Evolutionary conservation across 2,113 vertebrate genomes (phyloP).

Genomic region (Lepus europaeus): DNA sequence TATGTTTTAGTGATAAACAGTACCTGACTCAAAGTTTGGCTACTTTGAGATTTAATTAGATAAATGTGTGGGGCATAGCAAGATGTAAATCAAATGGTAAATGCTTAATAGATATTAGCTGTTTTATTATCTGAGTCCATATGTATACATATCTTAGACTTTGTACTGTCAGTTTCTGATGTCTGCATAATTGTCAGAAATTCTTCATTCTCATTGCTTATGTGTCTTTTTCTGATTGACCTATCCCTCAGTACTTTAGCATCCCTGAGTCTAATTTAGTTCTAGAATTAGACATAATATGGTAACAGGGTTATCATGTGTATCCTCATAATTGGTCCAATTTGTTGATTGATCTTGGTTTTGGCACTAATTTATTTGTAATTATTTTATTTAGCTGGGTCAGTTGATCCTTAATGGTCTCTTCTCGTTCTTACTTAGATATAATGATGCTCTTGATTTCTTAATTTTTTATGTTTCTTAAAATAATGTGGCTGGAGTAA

Average conservation of each 20-base stretch:
- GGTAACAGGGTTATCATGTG: neutral
- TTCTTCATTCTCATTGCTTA: constrained; percentile 27
- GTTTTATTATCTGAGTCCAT: neutral
- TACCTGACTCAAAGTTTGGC: neutral
- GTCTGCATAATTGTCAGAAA: neutral
- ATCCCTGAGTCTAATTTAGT: constrained; percentile 1
- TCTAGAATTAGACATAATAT: constrained; percentile 23
- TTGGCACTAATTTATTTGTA: constrained; percentile 22
- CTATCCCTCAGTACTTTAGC: neutral
- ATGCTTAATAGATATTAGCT: neutral
- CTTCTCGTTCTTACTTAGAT: constrained; percentile 37
- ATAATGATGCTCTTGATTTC: neutral
- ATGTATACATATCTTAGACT: constrained; percentile 31
- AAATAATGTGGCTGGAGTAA: constrained; percentile 41
- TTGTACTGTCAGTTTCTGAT: constrained; percentile 29
- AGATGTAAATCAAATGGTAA: neutral
- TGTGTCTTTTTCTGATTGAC: neutral
- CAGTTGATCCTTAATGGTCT: constrained; percentile 37
- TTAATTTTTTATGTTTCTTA: constrained; percentile 49
- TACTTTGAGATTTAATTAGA: constrained; percentile 25
- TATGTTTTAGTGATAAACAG: constrained; percentile 16
- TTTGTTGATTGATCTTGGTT: constrained; percentile 44
- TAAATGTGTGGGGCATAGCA: neutral
- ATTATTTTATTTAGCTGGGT: constrained; percentile 20
- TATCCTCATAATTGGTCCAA: neutral